phyloP scores from a whole-genome alignment of 2,797 vertebrate species.

The Huso huso region DNA sequence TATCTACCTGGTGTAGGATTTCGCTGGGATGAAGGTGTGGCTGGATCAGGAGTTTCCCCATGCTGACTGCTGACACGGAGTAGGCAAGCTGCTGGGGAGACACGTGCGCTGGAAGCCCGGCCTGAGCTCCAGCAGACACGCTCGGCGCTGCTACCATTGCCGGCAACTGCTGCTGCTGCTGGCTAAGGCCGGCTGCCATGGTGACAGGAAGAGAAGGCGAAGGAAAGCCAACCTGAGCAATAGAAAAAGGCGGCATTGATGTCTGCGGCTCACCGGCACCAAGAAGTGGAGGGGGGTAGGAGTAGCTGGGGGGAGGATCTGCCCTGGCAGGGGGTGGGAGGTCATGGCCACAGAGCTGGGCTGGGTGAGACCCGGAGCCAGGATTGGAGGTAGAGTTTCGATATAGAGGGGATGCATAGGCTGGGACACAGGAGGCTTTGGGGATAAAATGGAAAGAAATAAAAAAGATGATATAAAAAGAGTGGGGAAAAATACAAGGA shows the following conservation, averaged over 20 bases:
- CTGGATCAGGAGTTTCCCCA: constrained; percentile 69
- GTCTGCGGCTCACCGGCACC: constrained; percentile 56
- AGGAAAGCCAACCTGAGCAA: constrained; percentile 58
- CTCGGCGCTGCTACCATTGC: constrained; percentile 39
- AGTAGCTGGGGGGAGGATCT: constrained; percentile 47
- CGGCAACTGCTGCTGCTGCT: constrained; percentile 58
- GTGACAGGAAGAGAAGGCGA: constrained; percentile 58
- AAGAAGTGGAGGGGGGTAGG: constrained; percentile 43
- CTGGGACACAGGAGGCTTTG: constrained; percentile 68
- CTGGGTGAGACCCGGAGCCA: constrained; percentile 49
- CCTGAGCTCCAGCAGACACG: constrained; percentile 37
- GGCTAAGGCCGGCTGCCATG: constrained; percentile 54
- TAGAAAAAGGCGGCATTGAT: constrained; percentile 40
- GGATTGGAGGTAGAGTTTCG: constrained; percentile 56
- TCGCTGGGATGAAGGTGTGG: constrained; percentile 70
- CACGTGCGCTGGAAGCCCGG: constrained; percentile 61
- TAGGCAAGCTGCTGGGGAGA: constrained; percentile 68
- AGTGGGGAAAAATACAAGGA: constrained; percentile 11
- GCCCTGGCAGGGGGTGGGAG: constrained; percentile 58
- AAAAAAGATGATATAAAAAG: constrained; percentile 39
- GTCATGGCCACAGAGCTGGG: constrained; percentile 50
- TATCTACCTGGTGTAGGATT: constrained; percentile 75
- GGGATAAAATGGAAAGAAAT: constrained; percentile 53
- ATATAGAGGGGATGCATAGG: constrained; percentile 60
- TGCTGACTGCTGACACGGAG: constrained; percentile 77